These are phyloP conservation scores for Pontoporia blainvillei DNA, from an alignment of 2,113 vertebrate species.

Conservation along the genomic window DNA sequence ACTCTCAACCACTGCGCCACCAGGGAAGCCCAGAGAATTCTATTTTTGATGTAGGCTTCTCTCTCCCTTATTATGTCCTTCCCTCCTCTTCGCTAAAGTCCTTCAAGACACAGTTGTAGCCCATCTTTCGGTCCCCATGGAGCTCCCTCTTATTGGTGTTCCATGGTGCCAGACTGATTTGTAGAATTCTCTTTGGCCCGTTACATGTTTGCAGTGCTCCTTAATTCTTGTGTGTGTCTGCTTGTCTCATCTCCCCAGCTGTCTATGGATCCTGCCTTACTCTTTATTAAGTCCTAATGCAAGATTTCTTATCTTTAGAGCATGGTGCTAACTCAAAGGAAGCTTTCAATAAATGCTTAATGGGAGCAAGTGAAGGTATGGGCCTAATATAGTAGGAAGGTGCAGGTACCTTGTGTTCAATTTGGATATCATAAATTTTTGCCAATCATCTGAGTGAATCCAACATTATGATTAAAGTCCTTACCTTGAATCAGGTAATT, in stretches of 20 bases:
- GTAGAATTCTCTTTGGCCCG: not conserved
- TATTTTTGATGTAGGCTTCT: not conserved
- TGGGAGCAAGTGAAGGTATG: not conserved
- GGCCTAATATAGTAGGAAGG: not conserved
- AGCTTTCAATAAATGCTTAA: not conserved
- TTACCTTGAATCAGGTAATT: not conserved
- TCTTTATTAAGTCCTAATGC: not conserved
- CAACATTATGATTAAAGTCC: not conserved
- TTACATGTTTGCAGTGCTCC: not conserved
- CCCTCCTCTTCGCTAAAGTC: not conserved
- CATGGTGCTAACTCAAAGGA: not conserved
- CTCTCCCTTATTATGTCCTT: not conserved
- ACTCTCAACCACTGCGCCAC: too few species aligned
- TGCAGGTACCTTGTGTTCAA: not conserved
- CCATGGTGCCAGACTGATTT: not conserved
- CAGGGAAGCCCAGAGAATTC: not conserved
- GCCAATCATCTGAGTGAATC: not conserved
- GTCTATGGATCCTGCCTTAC: not conserved
- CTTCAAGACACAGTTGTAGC: not conserved
- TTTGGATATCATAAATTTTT: not conserved
- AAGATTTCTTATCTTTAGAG: not conserved
- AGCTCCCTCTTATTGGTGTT: not conserved
- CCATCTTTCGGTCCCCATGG: not conserved
- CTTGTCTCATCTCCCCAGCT: not conserved
- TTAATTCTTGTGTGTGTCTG: not conserved